Percentiles rank a stretch among this genome's conserved stretches.
Evolutionary conservation across 2,888 invertebrate species (phyloP).

Genomic region (Sarcophaga variegata): DNA sequence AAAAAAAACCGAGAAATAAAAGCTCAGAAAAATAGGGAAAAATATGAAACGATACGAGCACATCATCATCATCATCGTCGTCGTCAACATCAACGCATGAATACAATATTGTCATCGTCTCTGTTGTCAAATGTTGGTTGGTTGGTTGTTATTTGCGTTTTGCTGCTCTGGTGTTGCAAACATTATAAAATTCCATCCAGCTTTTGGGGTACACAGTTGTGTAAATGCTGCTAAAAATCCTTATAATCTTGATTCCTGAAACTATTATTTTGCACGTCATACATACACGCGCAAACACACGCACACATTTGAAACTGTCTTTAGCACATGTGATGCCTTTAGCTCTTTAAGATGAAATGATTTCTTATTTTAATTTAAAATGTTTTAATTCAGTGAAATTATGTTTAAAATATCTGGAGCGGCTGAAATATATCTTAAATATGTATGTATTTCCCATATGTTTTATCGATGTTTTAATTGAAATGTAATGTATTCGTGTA

Average conservation of each 20-base stretch:
- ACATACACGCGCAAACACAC: background rate
- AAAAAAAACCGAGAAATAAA: background rate
- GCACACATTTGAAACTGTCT: background rate
- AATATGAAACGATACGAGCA: conserved; percentile 10
- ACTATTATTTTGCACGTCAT: background rate
- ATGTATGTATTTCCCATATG: too few relatives aligned
- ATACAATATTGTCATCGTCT: conserved; percentile 41
- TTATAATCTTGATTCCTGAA: conserved; percentile 28
- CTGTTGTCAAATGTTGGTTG: background rate
- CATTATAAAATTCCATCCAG: background rate
- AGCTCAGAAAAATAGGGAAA: background rate
- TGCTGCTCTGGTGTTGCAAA: conserved; percentile 19
- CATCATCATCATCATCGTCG: conserved; percentile 27
- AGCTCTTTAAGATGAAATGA: background rate
- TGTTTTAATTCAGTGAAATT: too few relatives aligned
- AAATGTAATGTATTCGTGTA: too few relatives aligned
- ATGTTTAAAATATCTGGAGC: too few relatives aligned
- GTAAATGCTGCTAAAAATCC: conserved; percentile 6
- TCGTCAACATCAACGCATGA: background rate
- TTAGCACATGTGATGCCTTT: conserved; percentile 5
- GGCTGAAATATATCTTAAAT: too few relatives aligned
- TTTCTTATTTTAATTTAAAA: background rate
- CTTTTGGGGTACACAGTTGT: conserved; percentile 5
- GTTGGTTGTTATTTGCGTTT: background rate
- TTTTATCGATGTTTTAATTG: too few relatives aligned